Percentiles rank a stretch among this genome's conserved stretches.
phyloP scores from a whole-genome alignment of 2,797 vertebrate genomes.

The Podargus strigoides region DNA sequence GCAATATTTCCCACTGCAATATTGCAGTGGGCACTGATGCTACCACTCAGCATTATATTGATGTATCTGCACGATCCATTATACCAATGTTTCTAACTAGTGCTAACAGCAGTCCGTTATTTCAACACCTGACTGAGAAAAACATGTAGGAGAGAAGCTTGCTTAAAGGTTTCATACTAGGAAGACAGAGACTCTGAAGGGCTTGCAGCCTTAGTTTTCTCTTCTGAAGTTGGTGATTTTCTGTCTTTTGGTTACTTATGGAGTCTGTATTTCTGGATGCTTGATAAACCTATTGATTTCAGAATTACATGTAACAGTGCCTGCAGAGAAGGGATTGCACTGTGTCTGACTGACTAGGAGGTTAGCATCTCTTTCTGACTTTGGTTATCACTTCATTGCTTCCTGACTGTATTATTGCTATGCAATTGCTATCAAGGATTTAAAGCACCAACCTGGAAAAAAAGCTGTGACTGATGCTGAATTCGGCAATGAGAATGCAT shows the following conservation, averaged over 20 bases:
- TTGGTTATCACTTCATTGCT: neutral
- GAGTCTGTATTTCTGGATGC: neutral
- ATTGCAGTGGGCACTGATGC: neutral
- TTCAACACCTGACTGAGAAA: neutral
- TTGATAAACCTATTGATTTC: neutral
- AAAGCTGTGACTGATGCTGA: neutral
- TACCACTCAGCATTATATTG: neutral
- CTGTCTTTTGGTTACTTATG: neutral
- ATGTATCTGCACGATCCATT: neutral
- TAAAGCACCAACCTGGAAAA: neutral
- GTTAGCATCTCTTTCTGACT: neutral
- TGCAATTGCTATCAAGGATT: neutral
- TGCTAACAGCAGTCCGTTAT: neutral
- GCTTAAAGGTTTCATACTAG: neutral
- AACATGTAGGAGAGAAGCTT: neutral
- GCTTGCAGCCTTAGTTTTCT: neutral
- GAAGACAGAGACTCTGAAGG: neutral
- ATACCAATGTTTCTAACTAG: neutral
- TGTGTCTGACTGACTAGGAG: neutral
- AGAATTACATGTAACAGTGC: neutral
- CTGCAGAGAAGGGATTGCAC: neutral
- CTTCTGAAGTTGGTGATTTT: neutral
- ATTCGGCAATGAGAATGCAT: neutral
- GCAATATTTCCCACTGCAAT: neutral
- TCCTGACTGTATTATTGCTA: neutral